Evolutionary conservation across 1,140 invertebrate genomes (phyloP), one percentile per base, ranked within the genome.

Genomic region (Leptinotarsa lineolata): DNA sequence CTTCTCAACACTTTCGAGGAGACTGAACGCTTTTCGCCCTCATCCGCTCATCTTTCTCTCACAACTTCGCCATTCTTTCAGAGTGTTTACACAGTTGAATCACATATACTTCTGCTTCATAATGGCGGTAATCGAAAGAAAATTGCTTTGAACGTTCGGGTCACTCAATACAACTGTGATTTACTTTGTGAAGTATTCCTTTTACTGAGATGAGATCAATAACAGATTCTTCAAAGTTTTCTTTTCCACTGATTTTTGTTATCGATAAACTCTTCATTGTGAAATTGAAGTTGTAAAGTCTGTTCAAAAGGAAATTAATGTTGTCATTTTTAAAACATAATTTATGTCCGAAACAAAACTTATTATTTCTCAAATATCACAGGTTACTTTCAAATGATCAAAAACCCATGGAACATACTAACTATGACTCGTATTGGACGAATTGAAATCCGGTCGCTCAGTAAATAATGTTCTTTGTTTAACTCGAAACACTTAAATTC

Each of bases 51-150:
- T 54, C 69, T 66, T 69, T n/a, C 59, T 67, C 46, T 48, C 68
- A 72, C 65, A 72, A 74, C 72, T 74, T 79, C 75, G 64, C 75
- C 60, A 73, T 79, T 81, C 77, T 74, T 72, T 46, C 30, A 70
- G 72, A 70, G 73, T 77, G 74, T 81, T 81, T 81, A 75, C 74
- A 76, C 74, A 80, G 77, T 80, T 77, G 77, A 77, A 80, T 80
- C 79, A 78, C 77, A 78, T 74, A 80, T 78, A 77, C 77, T 75
- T 73, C 73, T 73, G 71, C 72, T 76, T 80, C 73, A 82, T 79
- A 81, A 81, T 80, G 77, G 78, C 69, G 58, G 79, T 79, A 79
- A 81, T 81, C 81, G 79, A 76, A 74, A 75, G 77, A 81, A 80
- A 80, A 81, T 80, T 79, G 78, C 80, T 80, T 73, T 72, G 74